Percentiles rank a stretch among this genome's conserved stretches.
Conservation (phyloP, 2,888 invertebrate genomes). For the Cancer borealis region DNA sequence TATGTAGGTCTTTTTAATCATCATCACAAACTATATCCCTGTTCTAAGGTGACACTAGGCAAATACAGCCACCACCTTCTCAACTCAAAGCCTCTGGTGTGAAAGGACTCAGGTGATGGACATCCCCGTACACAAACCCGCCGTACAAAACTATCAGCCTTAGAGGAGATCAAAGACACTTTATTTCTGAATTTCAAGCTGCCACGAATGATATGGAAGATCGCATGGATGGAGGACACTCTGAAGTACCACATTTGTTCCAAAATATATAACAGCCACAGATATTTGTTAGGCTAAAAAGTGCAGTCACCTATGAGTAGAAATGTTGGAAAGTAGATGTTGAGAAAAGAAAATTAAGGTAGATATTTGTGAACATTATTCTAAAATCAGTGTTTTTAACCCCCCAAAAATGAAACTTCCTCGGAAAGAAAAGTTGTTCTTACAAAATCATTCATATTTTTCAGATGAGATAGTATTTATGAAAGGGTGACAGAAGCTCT, state of each 20-base stretch:
- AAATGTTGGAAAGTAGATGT: neutral
- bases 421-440: neutral
- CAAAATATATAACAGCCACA: constrained; percentile 10
- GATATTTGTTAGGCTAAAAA: constrained; percentile 38
- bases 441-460: neutral
- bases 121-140: neutral
- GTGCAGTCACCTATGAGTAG: neutral
- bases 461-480: constrained; percentile 30
- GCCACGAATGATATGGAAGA: constrained; percentile 52
- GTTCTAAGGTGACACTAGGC: neutral
- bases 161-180: constrained; percentile 31
- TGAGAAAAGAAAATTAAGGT: neutral
- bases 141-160: neutral
- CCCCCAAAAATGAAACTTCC: neutral
- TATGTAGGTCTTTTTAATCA: neutral
- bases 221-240: constrained; percentile 53
- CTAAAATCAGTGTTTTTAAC: neutral
- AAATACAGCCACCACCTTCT: neutral
- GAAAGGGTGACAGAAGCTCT: constrained; percentile 22
- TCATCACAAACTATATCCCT: neutral
- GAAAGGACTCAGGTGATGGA: neutral
- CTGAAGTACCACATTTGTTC: neutral
- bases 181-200: constrained; percentile 18
- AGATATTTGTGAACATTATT: neutral
- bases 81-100: neutral